Evolutionary conservation across 2,888 invertebrate genomes (phyloP), one percentile per base, ranked within the genome.

Genomic region (Pseudococcus viburni): DNA sequence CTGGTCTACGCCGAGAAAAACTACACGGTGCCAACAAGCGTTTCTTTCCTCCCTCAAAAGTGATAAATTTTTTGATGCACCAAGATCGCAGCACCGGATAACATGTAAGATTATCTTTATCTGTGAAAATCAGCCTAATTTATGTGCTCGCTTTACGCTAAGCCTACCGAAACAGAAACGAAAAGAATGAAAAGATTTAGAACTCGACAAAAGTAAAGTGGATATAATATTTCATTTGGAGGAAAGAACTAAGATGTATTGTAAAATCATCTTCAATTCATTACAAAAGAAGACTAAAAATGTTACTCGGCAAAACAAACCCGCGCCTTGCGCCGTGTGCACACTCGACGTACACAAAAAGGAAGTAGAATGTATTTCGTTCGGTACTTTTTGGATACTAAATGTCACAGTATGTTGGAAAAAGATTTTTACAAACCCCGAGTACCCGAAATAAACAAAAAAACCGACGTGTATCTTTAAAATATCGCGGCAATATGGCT

Each of bases 121-220:
- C 86, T 86, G 86, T 86, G 86, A 86, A 86, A 86, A 86, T 86
- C 86, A 86, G 86, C 86, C 73, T 86, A 86, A 86, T 86, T 86
- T 86, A 86, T 86, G 86, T 73, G 86, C 46, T 86, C 86, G 51
- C 86, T 33, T 86, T 86, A 86, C 64, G 77, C 33, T 64, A 22
- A 46, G 19, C 86, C 73, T 86, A 86, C 42, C 68, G 48, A 73
- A 86, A 68, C 48, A 12, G 26, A 15, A 48, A 86, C 48, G 48
- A 42, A 86, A 86, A 86, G 86, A 86, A 86, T 77, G 86, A 68
- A 86, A 86, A 86, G 86, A 86, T 86, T 77, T 86, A 86, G 68
- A 51, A 86, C 86, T 86, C 73, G 86, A 86, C 86, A 86, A 64
- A 68, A 86, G 86, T 86, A 86, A 86, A 86, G 86, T 86, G 73